phyloP scores from a whole-genome alignment of 2,797 vertebrate genomes.

The Glyptemys insculpta region DNA sequence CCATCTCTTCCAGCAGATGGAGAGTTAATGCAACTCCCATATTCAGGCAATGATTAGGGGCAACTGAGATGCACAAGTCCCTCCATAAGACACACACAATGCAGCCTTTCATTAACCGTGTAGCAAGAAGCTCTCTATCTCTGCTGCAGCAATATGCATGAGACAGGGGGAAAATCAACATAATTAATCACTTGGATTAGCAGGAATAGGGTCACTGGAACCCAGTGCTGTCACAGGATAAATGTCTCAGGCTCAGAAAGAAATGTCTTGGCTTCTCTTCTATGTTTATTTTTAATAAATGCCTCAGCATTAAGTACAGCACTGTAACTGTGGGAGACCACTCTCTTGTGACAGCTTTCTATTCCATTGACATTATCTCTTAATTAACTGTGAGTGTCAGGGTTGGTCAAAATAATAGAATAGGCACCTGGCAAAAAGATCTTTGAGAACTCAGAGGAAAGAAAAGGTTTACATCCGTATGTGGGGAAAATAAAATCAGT shows the following conservation, averaged over 20 bases:
- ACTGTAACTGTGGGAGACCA: background rate
- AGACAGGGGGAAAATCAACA: background rate
- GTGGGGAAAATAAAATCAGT: background rate
- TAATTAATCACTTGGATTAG: background rate
- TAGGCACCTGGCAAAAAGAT: background rate
- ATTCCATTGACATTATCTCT: conserved; percentile 7
- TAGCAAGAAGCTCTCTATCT: background rate
- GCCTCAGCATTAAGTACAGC: background rate
- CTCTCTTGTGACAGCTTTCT: conserved; percentile 10
- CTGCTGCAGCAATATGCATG: background rate
- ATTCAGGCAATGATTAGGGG: background rate
- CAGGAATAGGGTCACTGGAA: background rate
- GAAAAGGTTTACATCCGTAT: background rate
- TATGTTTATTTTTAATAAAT: conserved; percentile 34
- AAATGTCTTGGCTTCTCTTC: background rate
- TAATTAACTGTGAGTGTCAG: conserved; percentile 4
- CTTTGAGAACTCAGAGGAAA: background rate
- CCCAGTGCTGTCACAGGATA: background rate
- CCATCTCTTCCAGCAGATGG: conserved; percentile 26
- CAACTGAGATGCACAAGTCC: conserved; percentile 25
- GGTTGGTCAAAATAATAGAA: conserved; percentile 10
- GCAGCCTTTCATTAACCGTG: background rate
- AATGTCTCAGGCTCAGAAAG: background rate
- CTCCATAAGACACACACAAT: conserved; percentile 12
- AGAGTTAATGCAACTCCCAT: background rate